Conservation (phyloP, 2,888 invertebrate species). For the Apomyelois bistriatella region DNA sequence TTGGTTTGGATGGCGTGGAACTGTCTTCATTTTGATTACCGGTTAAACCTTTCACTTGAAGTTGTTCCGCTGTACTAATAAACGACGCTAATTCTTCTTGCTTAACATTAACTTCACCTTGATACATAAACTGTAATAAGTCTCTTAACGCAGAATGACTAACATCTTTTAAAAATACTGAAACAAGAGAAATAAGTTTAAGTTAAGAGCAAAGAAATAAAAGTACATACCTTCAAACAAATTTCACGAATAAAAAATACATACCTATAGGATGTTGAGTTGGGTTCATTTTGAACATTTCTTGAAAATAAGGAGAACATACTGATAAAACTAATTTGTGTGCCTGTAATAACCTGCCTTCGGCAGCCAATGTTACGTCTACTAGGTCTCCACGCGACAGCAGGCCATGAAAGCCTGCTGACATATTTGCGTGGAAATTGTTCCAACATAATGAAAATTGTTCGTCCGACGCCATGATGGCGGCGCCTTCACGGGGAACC, state of each 20-base stretch:
- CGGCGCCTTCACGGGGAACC: slow-evolving; percentile 62
- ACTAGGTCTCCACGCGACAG: slow-evolving; percentile 85
- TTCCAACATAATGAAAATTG: slow-evolving; percentile 88
- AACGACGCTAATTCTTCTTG: slow-evolving; percentile 86
- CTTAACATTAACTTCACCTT: slow-evolving; percentile 86
- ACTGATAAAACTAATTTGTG: slow-evolving; percentile 86
- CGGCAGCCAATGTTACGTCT: slow-evolving; percentile 85
- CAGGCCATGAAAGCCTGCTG: slow-evolving; percentile 85
- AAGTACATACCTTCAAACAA: neutral
- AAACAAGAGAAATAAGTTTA: slow-evolving; percentile 41
- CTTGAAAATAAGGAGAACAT: slow-evolving; percentile 86
- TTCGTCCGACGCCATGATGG: slow-evolving; percentile 86
- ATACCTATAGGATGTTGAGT: slow-evolving; percentile 84
- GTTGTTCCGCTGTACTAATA: slow-evolving; percentile 85
- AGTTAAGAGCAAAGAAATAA: slow-evolving; percentile 8
- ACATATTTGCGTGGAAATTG: slow-evolving; percentile 86
- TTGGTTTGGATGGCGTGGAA: slow-evolving; percentile 80
- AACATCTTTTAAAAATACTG: slow-evolving; percentile 86
- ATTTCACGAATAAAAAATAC: slow-evolving; percentile 21
- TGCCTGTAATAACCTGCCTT: slow-evolving; percentile 85
- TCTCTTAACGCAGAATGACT: slow-evolving; percentile 85
- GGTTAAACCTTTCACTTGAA: slow-evolving; percentile 86
- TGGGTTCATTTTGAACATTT: slow-evolving; percentile 85
- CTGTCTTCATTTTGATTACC: slow-evolving; percentile 81
- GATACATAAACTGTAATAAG: slow-evolving; percentile 86